Evolutionary conservation across 2,113 vertebrate species (phyloP).

Genomic region (Spea multiplicata): DNA sequence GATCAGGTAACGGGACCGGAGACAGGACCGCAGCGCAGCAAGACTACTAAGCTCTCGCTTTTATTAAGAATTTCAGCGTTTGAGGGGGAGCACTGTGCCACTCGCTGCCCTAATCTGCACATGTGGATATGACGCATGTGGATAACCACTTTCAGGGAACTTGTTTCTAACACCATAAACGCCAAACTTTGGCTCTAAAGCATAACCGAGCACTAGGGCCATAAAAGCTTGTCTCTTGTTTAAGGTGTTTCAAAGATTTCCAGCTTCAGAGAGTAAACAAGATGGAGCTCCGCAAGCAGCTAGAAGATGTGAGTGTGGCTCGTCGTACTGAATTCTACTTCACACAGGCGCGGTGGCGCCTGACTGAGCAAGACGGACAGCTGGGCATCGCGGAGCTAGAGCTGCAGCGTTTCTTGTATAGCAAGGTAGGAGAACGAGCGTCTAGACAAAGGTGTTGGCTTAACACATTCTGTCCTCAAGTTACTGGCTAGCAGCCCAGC

Average conservation of each 20-base stretch:
- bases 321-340: slow-evolving; percentile 94
- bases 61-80: background rate
- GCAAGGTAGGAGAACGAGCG: slow-evolving; percentile 77
- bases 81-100: background rate
- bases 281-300: slow-evolving; percentile 91
- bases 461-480: background rate
- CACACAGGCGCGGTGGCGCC: slow-evolving; percentile 92
- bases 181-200: no score
- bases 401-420: slow-evolving; percentile 95
- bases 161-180: no score
- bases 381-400: slow-evolving; percentile 96
- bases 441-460: background rate
- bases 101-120: background rate
- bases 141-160: no score
- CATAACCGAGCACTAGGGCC: background rate
- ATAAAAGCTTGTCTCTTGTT: background rate
- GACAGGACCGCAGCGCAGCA: no score
- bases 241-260: slow-evolving; percentile 97
- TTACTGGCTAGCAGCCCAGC: background rate
- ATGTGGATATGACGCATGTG: background rate
- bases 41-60: no score
- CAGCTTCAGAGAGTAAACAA: slow-evolving; percentile 94
- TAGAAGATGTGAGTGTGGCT: slow-evolving; percentile 89
- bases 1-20: slow-evolving; percentile 74
- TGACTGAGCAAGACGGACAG: slow-evolving; percentile 96